These are phyloP conservation scores for Strigamia transsilvanica DNA, from an alignment of 2,888 invertebrate species.

Conservation along the genomic window DNA sequence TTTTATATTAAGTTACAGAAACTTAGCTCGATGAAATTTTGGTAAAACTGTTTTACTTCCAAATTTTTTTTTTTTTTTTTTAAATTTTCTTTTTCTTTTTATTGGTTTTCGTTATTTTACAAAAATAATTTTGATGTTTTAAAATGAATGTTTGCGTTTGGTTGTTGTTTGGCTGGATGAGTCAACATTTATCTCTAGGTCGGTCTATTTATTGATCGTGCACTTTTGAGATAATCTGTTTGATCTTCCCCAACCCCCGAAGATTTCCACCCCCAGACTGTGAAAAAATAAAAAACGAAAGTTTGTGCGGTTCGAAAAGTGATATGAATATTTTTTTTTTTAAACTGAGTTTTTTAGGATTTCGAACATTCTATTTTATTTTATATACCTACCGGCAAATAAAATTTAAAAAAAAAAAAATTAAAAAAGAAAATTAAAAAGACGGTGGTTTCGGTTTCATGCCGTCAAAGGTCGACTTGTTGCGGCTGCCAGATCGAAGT, in stretches of 20 bases:
- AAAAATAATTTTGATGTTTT: background rate
- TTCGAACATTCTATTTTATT: too few species aligned
- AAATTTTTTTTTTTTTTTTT: background rate
- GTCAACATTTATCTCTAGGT: slow-evolving; percentile 45
- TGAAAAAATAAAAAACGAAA: background rate
- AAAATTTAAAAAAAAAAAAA: too few species aligned
- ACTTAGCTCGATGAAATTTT: background rate
- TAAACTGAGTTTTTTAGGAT: too few species aligned
- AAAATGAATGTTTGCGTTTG: background rate
- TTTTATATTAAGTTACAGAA: background rate
- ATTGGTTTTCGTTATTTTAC: background rate
- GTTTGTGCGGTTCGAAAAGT: background rate
- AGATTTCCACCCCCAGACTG: background rate
- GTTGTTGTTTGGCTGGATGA: slow-evolving; percentile 19
- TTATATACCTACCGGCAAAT: too few species aligned
- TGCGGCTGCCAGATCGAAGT: too few species aligned
- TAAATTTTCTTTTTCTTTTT: background rate
- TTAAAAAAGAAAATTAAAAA: too few species aligned
- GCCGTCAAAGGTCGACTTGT: too few species aligned
- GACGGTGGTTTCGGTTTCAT: too few species aligned
- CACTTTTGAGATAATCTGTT: slow-evolving; percentile 44
- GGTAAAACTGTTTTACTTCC: background rate
- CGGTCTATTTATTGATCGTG: slow-evolving; percentile 44
- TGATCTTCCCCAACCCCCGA: background rate
- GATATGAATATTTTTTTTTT: too few species aligned